phyloP scores from a whole-genome alignment of 2,888 invertebrate species.

The Oxytorus armatus region DNA sequence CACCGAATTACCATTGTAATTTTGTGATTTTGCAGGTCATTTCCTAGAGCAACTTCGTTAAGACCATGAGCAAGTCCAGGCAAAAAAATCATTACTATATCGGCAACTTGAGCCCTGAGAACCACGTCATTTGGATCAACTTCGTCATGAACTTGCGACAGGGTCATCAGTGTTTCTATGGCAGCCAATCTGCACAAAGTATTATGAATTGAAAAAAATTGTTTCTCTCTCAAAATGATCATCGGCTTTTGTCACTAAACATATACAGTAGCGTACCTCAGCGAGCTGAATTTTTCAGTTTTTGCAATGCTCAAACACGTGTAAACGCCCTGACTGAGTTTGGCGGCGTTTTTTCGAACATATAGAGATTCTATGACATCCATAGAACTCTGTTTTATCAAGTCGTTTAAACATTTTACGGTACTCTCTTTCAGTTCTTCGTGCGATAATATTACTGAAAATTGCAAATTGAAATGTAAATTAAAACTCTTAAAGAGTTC shows the following conservation, averaged over 20 bases:
- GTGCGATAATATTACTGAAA: slow-evolving; percentile 86
- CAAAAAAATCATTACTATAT: slow-evolving; percentile 87
- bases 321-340: slow-evolving; percentile 89
- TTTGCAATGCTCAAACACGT: slow-evolving; percentile 88
- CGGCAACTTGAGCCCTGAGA: slow-evolving; percentile 85
- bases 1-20: slow-evolving; percentile 86
- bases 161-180: slow-evolving; percentile 87
- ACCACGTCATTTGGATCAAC: slow-evolving; percentile 86
- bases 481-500: slow-evolving; percentile 43
- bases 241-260: background rate
- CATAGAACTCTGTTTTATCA: slow-evolving; percentile 85
- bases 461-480: slow-evolving; percentile 38
- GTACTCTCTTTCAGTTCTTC: slow-evolving; percentile 89
- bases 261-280: slow-evolving; percentile 85
- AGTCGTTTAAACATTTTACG: slow-evolving; percentile 85
- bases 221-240: too few relatives aligned
- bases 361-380: slow-evolving; percentile 87
- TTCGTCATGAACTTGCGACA: slow-evolving; percentile 87
- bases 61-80: slow-evolving; percentile 88
- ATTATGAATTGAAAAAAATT: slow-evolving; percentile 12
- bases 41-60: slow-evolving; percentile 86
- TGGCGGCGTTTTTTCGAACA: slow-evolving; percentile 86
- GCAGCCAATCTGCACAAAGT: slow-evolving; percentile 77
- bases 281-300: slow-evolving; percentile 87
- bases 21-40: slow-evolving; percentile 87